Base-by-base conservation (phyloP, 2,797 vertebrate species). In the Rhinella marina region DNA sequence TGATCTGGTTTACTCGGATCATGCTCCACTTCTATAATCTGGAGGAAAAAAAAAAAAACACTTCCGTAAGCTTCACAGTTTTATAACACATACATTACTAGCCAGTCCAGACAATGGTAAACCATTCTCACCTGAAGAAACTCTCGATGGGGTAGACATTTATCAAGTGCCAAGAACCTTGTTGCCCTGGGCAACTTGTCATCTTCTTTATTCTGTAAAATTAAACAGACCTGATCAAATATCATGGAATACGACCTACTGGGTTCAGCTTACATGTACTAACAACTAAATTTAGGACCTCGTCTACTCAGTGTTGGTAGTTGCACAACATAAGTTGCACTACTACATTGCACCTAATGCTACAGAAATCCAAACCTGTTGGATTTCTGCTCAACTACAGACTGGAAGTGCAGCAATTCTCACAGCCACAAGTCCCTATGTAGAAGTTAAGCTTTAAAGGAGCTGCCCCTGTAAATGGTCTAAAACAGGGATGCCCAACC, bases 111-210 rank as follows among this genome's bases (percentile, higher is more conserved):
- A 79, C 21, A 57, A 16, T 19, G 8, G 25, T n/a, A 29, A 2
- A 0, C 0, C 21, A 9, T 84, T 86, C 92, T 95, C 92, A 99
- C 98, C 97, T 99, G 98, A 88, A 99, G 93, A 90, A 99, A 99
- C 68, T 99, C 97, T 92, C 98, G 95, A 80, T 97, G 94, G 0
- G 98, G 98, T 78, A 99, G 93, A 90, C 98, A 99, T 92, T 99
- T 99, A 93, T 99, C 98, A 93, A 99, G 94, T 59, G 98, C 98
- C 91, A 99, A 95, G 94, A 99, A 99, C 85, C 96, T 99, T 1
- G 98, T 99, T 78, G 95, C 95, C 89, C 97, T 97, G 76, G 97
- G 95, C n/a, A 95, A 86, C 88, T 96, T 91, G 85, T 91, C 95
- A 86, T 92, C 91, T 72, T 89, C 90, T 85, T 72, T 91, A 70